Evolutionary conservation across 2,888 invertebrate genomes (phyloP), one percentile per base, ranked within the genome.

Genomic region (Lissocephala sabroskyi): DNA sequence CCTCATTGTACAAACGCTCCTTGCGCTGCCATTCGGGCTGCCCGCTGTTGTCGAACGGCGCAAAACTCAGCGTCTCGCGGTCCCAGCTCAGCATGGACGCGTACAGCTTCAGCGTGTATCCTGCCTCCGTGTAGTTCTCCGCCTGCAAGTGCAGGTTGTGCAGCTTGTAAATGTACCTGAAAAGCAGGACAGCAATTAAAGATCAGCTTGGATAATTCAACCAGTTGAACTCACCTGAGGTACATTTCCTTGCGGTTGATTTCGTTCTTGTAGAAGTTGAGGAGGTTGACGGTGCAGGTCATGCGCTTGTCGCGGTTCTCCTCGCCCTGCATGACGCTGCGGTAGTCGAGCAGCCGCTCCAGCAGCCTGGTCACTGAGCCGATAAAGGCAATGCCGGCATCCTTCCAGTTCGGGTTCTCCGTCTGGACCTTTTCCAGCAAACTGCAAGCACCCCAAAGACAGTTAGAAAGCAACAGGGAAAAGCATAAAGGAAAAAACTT

Each of bases 201-300:
- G 26, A 32, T 6, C 10, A n/a, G 32, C n/a, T n/a, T n/a, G n/a
- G n/a, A n/a, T n/a, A n/a, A n/a, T n/a, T n/a, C n/a, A n/a, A n/a
- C n/a, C n/a, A n/a, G n/a, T n/a, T n/a, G n/a, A n/a, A 41, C 62
- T 18, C 41, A 84, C 71, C 89, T 91, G 41, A 97, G 86, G 84
- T 97, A 98, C 95, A 97, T 96, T 85, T 97, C 96, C 76, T 96
- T 94, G 17, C 96, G 89, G 78, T 97, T 95, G 62, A 96, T 95
- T 86, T 97, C 96, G 81, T 95, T 95, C 83, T 96, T 96, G 86
- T 97, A 97, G 84, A 97, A 98, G 80, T 97, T 96, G 82, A 97
- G 86, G 59, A 98, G 86, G 85, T 97, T 97, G 47, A 97, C 96
- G 2, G 97, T 97, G 81, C 97, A 97, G 0, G 96, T 95, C 96